Evolutionary conservation across 2,888 invertebrate species (phyloP).

Genomic region (Agonopterix subpropinquella): DNA sequence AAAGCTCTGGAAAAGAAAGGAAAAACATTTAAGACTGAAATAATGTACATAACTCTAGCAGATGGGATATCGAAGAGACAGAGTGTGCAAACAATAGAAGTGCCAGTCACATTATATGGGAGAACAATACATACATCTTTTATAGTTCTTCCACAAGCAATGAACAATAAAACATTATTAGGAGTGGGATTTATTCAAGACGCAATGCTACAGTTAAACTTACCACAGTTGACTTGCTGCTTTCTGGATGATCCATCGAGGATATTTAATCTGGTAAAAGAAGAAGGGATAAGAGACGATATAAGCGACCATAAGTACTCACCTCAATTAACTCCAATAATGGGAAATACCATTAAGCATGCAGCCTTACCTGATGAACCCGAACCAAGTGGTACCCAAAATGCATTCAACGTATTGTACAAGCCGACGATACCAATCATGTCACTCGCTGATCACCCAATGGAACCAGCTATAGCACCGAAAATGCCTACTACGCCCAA

Average conservation of each 20-base stretch:
- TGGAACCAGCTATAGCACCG: neutral
- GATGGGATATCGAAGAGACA: too few relatives aligned
- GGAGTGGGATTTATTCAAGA: neutral
- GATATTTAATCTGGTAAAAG: neutral
- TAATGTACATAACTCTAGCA: neutral
- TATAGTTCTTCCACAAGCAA: neutral
- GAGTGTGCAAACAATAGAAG: neutral
- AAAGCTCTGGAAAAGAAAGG: neutral
- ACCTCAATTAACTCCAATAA: neutral
- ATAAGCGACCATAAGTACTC: neutral
- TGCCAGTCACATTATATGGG: neutral
- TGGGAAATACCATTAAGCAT: neutral
- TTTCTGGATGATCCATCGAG: neutral
- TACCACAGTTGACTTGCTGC: neutral
- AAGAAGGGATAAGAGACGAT: neutral
- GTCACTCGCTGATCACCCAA: neutral
- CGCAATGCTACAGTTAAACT: neutral
- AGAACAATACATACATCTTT: neutral
- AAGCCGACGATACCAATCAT: neutral
- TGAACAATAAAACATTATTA: neutral
- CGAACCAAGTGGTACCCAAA: neutral
- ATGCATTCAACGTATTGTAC: neutral
- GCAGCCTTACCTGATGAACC: neutral
- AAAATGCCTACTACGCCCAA: too few relatives aligned
- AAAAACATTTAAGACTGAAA: neutral